These are phyloP conservation scores for Drosophila oshimai DNA, from an alignment of 1,140 invertebrate genomes.

Conservation along the genomic window DNA sequence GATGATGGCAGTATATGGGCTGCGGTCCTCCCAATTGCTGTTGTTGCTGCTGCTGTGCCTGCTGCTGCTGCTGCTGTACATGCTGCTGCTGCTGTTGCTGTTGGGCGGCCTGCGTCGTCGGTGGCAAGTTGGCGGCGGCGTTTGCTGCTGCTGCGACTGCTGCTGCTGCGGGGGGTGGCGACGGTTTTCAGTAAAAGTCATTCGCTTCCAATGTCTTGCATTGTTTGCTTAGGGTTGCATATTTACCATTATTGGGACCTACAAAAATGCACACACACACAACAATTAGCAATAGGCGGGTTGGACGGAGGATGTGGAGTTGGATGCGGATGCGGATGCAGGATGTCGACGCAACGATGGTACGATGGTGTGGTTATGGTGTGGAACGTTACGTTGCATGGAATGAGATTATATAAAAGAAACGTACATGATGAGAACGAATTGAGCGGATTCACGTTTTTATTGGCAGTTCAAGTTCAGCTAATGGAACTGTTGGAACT, in stretches of 20 bases:
- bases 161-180: constrained; percentile 83
- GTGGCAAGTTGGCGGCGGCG: constrained; percentile 53
- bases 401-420: constrained; percentile 24
- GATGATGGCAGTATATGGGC: constrained; percentile 81
- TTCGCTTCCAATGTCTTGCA: constrained; percentile 96
- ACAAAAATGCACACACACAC: constrained; percentile 64
- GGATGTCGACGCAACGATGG: constrained; percentile 16
- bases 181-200: constrained; percentile 95
- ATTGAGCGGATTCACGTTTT: constrained; percentile 9
- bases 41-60: constrained; percentile 71
- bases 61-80: constrained; percentile 26
- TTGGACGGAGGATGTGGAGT: constrained; percentile 59
- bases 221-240: constrained; percentile 96
- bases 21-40: constrained; percentile 80
- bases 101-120: constrained; percentile 66
- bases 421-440: constrained; percentile 22
- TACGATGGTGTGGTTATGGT: constrained; percentile 2
- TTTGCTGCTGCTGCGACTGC: constrained; percentile 56
- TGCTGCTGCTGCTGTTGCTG: constrained; percentile 51
- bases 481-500: too few species aligned
- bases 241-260: constrained; percentile 90
- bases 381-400: constrained; percentile 30
- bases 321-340: constrained; percentile 34
- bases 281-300: constrained; percentile 73
- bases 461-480: too few species aligned